Conservation (phyloP, 2,888 invertebrate species). For the Dasysyrphus albostriatus region DNA sequence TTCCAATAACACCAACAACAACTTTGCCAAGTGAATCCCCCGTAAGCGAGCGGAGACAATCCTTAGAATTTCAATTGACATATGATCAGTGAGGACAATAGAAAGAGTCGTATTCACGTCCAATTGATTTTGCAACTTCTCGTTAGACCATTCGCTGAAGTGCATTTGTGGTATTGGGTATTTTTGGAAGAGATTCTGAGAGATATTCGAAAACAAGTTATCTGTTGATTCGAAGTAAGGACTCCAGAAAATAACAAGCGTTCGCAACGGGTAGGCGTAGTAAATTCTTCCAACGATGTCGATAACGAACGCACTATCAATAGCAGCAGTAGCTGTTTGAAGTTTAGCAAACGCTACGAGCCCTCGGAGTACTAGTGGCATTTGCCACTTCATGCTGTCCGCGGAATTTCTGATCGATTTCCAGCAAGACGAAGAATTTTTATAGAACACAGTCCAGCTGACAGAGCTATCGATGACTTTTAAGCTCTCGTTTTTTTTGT, state of each 20-base stretch:
- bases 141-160: background rate
- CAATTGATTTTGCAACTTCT: slow-evolving; percentile 3
- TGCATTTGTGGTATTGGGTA: slow-evolving; percentile 49
- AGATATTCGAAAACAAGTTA: slow-evolving; percentile 20
- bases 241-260: slow-evolving; percentile 41
- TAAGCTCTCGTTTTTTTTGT: background rate
- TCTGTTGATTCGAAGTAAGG: background rate
- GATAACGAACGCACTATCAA: slow-evolving; percentile 49
- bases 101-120: slow-evolving; percentile 22
- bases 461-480: slow-evolving; percentile 22
- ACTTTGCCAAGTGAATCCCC: slow-evolving; percentile 53
- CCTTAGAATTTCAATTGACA: slow-evolving; percentile 27
- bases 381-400: slow-evolving; percentile 41
- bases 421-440: slow-evolving; percentile 16
- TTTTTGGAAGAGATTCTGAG: slow-evolving; percentile 2
- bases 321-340: background rate
- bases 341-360: background rate
- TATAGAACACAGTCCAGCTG: slow-evolving; percentile 22
- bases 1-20: slow-evolving; percentile 33
- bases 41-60: slow-evolving; percentile 20
- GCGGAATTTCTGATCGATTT: background rate
- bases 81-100: slow-evolving; percentile 40
- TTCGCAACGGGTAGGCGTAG: slow-evolving; percentile 30
- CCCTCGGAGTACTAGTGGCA: background rate
- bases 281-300: slow-evolving; percentile 21